Percentiles rank a stretch among this genome's conserved stretches.
Evolutionary conservation across 1,140 invertebrate genomes (phyloP).

Genomic region (Penaeus indicus): DNA sequence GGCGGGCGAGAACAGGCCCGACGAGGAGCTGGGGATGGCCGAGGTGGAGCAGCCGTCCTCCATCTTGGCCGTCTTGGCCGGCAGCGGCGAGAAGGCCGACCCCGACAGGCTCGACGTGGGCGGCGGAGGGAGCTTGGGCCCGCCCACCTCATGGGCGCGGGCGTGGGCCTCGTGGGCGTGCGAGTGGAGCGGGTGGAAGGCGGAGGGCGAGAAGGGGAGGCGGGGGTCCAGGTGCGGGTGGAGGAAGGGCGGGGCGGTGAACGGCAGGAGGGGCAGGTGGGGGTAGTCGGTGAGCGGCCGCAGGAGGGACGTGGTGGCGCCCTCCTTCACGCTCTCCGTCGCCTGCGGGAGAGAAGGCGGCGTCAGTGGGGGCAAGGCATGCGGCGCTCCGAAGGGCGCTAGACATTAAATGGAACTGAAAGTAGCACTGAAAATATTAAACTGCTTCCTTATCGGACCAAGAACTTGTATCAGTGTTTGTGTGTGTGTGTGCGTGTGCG

Average conservation of each 20-base stretch:
- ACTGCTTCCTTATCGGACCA: too few relatives aligned
- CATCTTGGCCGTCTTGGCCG: constrained; percentile 62
- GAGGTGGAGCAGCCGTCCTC: constrained; percentile 50
- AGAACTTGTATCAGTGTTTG: too few relatives aligned
- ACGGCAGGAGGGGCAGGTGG: constrained; percentile 60
- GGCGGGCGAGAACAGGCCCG: constrained; percentile 70
- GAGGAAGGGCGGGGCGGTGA: constrained; percentile 63
- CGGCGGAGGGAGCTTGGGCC: constrained; percentile 28
- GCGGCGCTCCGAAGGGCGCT: too few relatives aligned
- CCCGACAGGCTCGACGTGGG: constrained; percentile 46
- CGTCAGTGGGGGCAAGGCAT: too few relatives aligned
- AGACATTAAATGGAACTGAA: too few relatives aligned
- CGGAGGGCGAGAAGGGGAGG: constrained; percentile 60
- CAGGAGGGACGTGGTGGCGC: constrained; percentile 45
- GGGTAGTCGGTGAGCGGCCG: constrained; percentile 64
- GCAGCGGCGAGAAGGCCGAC: constrained; percentile 63
- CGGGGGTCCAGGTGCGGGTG: constrained; percentile 62
- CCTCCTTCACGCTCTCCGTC: constrained; percentile 59
- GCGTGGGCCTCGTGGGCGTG: constrained; percentile 47
- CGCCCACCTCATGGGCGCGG: constrained; percentile 32
- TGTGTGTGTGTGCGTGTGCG: too few relatives aligned
- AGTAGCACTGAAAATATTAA: too few relatives aligned
- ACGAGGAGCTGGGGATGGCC: constrained; percentile 69
- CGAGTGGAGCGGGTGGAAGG: constrained; percentile 61
- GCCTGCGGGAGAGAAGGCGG: constrained; percentile 25